phyloP scores from a whole-genome alignment of 2,797 vertebrate genomes.

The Alosa sapidissima region DNA sequence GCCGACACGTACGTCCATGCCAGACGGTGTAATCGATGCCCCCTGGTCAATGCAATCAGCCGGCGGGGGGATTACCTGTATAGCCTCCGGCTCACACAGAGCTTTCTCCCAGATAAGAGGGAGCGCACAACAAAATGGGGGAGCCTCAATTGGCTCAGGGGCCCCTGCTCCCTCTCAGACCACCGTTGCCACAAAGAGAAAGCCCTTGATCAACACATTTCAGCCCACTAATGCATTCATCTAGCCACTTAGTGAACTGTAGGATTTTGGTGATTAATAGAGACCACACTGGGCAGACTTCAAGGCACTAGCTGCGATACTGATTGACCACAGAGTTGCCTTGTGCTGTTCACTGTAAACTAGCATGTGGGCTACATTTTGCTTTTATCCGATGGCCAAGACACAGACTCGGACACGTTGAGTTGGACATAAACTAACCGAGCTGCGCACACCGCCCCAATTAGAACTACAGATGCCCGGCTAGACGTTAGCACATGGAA shows the following conservation, averaged over 20 bases:
- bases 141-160: background rate
- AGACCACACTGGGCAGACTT: no score
- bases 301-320: no score
- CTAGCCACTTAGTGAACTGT: background rate
- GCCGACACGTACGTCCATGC: slow-evolving; percentile 55
- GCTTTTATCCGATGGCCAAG: no score
- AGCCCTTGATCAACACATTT: slow-evolving; percentile 6
- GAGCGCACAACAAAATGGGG: slow-evolving; percentile 15
- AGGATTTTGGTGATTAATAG: background rate
- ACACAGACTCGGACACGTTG: no score
- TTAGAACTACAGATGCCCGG: no score
- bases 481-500: no score
- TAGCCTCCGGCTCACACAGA: background rate
- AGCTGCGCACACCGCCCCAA: no score
- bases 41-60: slow-evolving; percentile 68
- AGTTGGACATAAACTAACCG: no score
- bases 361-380: no score
- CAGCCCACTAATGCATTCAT: background rate
- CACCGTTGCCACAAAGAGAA: background rate
- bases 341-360: no score
- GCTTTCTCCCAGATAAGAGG: slow-evolving; percentile 28
- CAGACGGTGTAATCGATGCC: slow-evolving; percentile 64
- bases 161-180: background rate
- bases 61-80: slow-evolving; percentile 58
- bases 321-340: no score